Conservation (phyloP, 2,888 invertebrate genomes). For the Heliothis peltigera region DNA sequence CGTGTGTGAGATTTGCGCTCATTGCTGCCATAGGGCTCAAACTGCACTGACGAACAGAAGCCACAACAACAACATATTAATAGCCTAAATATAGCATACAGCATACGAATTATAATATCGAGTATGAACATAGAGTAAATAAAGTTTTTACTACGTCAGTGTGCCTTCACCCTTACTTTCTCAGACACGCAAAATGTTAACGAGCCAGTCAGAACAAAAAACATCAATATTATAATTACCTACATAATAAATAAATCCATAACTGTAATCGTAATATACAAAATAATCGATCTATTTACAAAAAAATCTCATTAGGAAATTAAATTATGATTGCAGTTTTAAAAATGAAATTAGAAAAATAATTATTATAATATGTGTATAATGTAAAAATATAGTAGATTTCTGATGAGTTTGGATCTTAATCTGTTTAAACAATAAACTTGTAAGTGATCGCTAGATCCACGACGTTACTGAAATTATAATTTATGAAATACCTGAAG, state of each 20-base stretch:
- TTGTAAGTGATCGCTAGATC: not conserved
- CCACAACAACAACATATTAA: conserved; percentile 1
- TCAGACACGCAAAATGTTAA: conserved; percentile 27
- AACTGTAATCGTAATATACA: conserved; percentile 63
- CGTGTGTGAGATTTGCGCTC: not conserved
- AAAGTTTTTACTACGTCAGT: not conserved
- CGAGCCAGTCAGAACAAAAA: conserved; percentile 26
- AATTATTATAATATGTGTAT: conserved; percentile 21
- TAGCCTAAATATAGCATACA: not conserved
- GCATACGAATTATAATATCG: not conserved
- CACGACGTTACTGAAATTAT: conserved; percentile 17
- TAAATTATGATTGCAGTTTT: conserved; percentile 29
- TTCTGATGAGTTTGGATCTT: conserved; percentile 16
- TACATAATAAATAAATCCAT: conserved; percentile 64
- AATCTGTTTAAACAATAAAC: conserved; percentile 8
- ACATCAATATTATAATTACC: conserved; percentile 18
- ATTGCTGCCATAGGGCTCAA: not conserved
- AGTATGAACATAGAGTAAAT: not conserved
- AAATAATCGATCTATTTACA: conserved; percentile 64
- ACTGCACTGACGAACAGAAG: not conserved
- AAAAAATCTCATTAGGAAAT: conserved; percentile 52
- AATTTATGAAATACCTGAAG: not conserved
- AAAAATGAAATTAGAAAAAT: conserved; percentile 50
- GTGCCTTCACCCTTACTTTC: not conserved
- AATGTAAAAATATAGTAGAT: conserved; percentile 32